These are phyloP conservation scores for Tursiops truncatus DNA, from an alignment of 2,113 vertebrate species.

Conservation along the genomic window DNA sequence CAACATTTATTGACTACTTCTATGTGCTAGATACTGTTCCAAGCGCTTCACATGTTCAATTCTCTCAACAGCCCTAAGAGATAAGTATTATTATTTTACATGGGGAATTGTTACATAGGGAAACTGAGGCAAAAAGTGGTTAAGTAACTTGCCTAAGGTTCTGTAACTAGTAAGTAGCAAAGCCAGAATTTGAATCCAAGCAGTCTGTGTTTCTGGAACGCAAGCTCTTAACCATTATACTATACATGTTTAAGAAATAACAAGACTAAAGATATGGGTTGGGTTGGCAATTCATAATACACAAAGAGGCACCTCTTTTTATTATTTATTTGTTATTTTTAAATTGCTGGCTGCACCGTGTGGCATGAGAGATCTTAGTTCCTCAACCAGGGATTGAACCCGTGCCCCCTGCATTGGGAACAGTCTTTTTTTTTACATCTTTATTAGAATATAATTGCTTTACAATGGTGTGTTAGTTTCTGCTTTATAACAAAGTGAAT, in stretches of 20 bases:
- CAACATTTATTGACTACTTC: neutral
- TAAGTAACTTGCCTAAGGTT: neutral
- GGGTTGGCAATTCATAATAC: neutral
- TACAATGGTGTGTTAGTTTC: too few relatives aligned
- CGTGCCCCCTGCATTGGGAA: too few relatives aligned
- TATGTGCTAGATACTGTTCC: neutral
- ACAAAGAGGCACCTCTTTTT: neutral
- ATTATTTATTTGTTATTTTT: too few relatives aligned
- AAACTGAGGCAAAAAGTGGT: neutral
- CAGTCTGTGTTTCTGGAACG: neutral
- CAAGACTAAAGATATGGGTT: neutral
- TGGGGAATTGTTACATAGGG: neutral
- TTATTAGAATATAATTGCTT: too few relatives aligned
- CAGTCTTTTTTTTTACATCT: too few relatives aligned
- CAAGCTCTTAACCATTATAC: neutral
- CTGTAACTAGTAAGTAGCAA: neutral
- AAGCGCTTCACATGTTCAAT: neutral
- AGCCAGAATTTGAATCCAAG: neutral
- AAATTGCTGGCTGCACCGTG: too few relatives aligned
- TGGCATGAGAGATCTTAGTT: too few relatives aligned
- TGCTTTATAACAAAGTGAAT: too few relatives aligned
- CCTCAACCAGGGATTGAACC: too few relatives aligned
- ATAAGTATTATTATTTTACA: neutral
- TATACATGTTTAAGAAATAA: neutral
- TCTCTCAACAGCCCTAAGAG: neutral